Conservation (phyloP, 2,888 invertebrate genomes). For the Plagodis dolabraria region DNA sequence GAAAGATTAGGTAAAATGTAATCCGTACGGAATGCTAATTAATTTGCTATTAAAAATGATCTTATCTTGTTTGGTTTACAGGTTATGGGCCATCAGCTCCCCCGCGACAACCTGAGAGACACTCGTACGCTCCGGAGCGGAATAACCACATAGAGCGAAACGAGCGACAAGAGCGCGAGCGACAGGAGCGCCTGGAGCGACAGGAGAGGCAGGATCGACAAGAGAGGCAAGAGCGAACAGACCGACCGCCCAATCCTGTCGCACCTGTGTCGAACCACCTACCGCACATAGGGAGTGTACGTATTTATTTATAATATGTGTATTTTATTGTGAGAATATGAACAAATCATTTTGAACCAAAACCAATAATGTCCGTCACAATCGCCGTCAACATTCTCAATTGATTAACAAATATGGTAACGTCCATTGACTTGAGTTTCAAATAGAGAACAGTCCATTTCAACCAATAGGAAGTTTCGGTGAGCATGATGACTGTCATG, state of each 20-base stretch:
- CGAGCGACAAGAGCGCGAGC: constrained; percentile 19
- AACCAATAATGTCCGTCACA: too few species aligned
- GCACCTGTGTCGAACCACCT: constrained; percentile 11
- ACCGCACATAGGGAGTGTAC: constrained; percentile 8
- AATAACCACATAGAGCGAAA: constrained; percentile 18
- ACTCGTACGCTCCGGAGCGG: constrained; percentile 21
- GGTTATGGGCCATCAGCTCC: constrained; percentile 16
- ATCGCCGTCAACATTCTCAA: too few species aligned
- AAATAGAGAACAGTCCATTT: too few species aligned
- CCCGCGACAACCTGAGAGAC: constrained; percentile 18
- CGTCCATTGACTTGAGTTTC: too few species aligned
- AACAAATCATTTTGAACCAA: too few species aligned
- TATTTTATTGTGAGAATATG: too few species aligned
- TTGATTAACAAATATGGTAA: too few species aligned
- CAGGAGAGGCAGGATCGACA: constrained; percentile 21
- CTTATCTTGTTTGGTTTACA: not conserved
- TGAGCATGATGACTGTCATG: too few species aligned
- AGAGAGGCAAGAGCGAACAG: constrained; percentile 10
- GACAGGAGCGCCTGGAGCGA: constrained; percentile 19
- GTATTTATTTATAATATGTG: not conserved
- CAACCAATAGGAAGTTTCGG: too few species aligned
- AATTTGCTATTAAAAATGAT: too few species aligned
- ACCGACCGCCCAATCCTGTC: constrained; percentile 9
- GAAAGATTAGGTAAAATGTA: too few species aligned
- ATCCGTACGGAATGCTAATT: too few species aligned